Conservation (phyloP, 2,797 vertebrate genomes). For the Gymnodraco acuticeps region DNA sequence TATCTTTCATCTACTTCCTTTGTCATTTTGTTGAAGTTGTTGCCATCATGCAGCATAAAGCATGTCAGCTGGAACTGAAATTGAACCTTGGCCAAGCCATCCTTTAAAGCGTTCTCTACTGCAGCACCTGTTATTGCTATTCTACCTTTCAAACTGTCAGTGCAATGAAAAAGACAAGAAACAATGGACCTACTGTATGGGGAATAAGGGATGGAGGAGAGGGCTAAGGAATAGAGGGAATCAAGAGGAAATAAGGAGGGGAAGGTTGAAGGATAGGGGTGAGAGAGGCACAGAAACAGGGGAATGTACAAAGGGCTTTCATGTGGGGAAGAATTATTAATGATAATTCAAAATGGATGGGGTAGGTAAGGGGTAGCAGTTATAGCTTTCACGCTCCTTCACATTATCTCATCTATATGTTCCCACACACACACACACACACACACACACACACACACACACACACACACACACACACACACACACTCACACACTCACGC, state of each 20-base stretch:
- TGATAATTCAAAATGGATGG: constrained; percentile 30
- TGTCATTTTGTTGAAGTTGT: constrained; percentile 21
- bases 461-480: constrained; percentile 6
- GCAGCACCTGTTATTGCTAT: neutral
- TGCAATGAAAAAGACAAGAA: constrained; percentile 21
- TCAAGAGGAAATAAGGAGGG: neutral
- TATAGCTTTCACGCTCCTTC: neutral
- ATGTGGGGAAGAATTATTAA: constrained; percentile 33
- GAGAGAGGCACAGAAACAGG: neutral
- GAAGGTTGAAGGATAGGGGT: neutral
- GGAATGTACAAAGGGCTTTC: constrained; percentile 21
- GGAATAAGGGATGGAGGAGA: constrained; percentile 28
- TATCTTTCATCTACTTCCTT: constrained; percentile 1
- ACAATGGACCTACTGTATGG: neutral
- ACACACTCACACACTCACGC: neutral
- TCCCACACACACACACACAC: neutral
- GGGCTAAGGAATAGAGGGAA: constrained; percentile 21
- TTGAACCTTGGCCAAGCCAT: constrained; percentile 12
- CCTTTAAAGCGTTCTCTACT: constrained; percentile 21
- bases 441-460: constrained; percentile 11
- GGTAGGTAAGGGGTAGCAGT: constrained; percentile 18
- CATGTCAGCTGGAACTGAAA: constrained; percentile 13
- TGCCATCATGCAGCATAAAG: constrained; percentile 26
- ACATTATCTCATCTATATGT: neutral
- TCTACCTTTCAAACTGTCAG: constrained; percentile 38